These are phyloP conservation scores for Hippocampus comes DNA, from an alignment of 2,113 vertebrate species.

Conservation along the genomic window DNA sequence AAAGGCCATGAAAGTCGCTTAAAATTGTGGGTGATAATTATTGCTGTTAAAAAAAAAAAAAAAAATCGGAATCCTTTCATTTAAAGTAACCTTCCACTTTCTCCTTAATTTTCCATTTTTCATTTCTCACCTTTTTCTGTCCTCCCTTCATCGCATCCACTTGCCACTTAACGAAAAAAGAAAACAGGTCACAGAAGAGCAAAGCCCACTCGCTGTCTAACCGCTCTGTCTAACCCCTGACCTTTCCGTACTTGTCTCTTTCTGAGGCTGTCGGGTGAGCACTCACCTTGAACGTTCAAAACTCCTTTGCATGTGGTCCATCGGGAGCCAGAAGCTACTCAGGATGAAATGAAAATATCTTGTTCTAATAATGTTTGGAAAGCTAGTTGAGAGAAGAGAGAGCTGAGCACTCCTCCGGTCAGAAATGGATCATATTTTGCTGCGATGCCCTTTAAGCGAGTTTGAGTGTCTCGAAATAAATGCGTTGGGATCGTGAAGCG, in stretches of 20 bases:
- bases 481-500: not conserved
- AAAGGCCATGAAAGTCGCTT: not conserved
- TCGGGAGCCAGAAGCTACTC: conserved; percentile 10
- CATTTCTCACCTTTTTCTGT: conserved; percentile 7
- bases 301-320: conserved; percentile 27
- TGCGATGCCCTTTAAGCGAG: not conserved
- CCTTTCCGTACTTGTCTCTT: conserved; percentile 46
- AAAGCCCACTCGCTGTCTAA: conserved; percentile 40
- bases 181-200: conserved; percentile 35
- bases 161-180: conserved; percentile 31
- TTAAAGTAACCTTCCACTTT: not conserved
- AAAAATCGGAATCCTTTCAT: not conserved
- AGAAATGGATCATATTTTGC: not conserved
- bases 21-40: not conserved
- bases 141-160: conserved; percentile 25
- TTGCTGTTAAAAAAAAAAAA: too few species aligned
- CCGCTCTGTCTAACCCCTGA: conserved; percentile 42
- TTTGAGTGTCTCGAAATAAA: not conserved
- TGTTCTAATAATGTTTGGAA: not conserved
- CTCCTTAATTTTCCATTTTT: conserved; percentile 18
- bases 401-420: not conserved
- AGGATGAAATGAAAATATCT: conserved; percentile 10
- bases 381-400: not conserved
- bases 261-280: conserved; percentile 33
- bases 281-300: conserved; percentile 40